Conservation (phyloP, 1,140 invertebrate species). For the Caenorhabditis tropicalis region DNA sequence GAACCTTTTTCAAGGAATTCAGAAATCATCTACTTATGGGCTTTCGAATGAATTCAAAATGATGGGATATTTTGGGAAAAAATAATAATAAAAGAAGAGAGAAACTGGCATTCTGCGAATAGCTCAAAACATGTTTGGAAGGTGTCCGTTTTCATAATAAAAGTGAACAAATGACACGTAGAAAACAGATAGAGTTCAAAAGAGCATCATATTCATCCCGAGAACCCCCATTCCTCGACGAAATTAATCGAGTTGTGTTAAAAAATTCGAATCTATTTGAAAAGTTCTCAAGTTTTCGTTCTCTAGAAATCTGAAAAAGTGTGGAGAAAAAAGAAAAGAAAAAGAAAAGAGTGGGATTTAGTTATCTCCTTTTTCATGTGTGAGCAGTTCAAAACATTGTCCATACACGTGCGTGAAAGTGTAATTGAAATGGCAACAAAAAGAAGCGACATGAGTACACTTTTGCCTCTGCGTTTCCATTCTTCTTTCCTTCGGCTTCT, state of each 20-base stretch:
- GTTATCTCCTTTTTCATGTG: conserved; percentile 8
- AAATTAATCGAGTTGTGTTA: no score
- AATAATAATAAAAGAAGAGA: neutral
- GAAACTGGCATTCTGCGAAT: neutral
- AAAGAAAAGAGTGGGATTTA: neutral
- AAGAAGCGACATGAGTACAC: neutral
- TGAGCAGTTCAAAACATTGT: conserved; percentile 18
- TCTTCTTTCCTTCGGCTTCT: neutral
- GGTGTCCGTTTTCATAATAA: conserved; percentile 35
- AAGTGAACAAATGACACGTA: conserved; percentile 21
- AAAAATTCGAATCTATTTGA: no score
- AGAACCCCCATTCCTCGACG: no score
- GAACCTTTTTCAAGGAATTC: neutral
- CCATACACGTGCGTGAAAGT: conserved; percentile 9
- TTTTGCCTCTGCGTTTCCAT: conserved; percentile 13
- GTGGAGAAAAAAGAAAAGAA: neutral
- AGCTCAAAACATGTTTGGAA: neutral
- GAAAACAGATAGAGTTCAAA: neutral
- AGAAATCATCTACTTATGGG: neutral
- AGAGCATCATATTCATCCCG: neutral
- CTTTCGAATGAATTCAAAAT: neutral
- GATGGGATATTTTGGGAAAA: neutral
- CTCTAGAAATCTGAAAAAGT: neutral
- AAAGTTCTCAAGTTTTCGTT: no score
- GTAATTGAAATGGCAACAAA: conserved; percentile 44